Base-by-base conservation (phyloP, 2,888 invertebrate genomes). In the Hypena proboscidalis region DNA sequence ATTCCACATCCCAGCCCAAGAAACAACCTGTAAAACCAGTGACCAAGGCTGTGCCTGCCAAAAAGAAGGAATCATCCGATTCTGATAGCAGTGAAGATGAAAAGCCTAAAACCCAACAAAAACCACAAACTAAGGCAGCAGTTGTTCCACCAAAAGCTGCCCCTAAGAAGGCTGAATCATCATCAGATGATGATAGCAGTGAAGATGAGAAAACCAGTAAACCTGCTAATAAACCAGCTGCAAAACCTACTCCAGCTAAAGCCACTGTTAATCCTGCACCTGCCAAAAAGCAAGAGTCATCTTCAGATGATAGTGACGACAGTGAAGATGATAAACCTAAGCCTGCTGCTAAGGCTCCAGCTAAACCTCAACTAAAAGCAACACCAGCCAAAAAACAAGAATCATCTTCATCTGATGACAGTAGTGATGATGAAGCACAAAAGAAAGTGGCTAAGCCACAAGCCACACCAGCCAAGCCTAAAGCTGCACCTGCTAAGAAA, bases 351-450 rank as follows among this genome's bases (percentile, higher is more conserved):
- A 63, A 69, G 39, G 42, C 56, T 14, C 41, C 47, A 22, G 53
- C 5, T 60, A 66, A 51, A 32, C 55, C 60, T 41, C 65, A 70
- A 62, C 74, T 70, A 9, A 66, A 59, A 39, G 67, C 58, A 26
- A 32, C 38, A 20, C 60, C 67, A 35, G 71, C 45, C 10, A 64
- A 63, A 36, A 72, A 76, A 43, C 67, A 74, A 51, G 59, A 76
- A 43, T 81, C 83, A 23, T 83, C 84, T 30, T 72, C 73, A 27
- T 85, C 85, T 21, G 49, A 56, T 43, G 85, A 85, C 11, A 81
- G 80, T 25, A 78, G 79, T 63, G 83, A 82, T 31, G 85, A 87
- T 36, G 55, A 44, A 27, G 32, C 43, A 58, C 46, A 58, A 68
- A 60, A 47, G 53, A 42, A 74, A 63, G 46, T 58, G 23, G 49